Conservation (phyloP, 2,797 vertebrate species). For the Chelonia mydas region DNA sequence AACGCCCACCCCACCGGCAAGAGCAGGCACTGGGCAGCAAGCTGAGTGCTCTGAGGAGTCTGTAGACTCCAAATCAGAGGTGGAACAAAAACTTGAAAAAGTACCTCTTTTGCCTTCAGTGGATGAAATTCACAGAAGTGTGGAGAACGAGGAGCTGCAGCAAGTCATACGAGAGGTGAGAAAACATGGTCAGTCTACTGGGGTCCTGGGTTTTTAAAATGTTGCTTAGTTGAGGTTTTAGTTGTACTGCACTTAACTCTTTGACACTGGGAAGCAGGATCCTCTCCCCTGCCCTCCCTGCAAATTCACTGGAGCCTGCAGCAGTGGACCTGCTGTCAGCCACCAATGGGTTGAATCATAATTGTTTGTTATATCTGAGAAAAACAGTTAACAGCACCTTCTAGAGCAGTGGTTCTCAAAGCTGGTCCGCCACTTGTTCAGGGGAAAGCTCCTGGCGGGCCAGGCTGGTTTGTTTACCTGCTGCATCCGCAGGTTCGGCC, state of each 20-base stretch:
- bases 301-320: neutral
- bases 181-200: neutral
- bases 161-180: slow-evolving; percentile 93
- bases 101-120: slow-evolving; percentile 30
- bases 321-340: neutral
- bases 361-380: neutral
- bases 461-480: no score
- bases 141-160: slow-evolving; percentile 86
- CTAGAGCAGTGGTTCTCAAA: neutral
- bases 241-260: neutral
- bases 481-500: no score
- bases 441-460: no score
- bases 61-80: slow-evolving; percentile 46
- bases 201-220: neutral
- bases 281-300: neutral
- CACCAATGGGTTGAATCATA: neutral
- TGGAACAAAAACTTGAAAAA: slow-evolving; percentile 66
- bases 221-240: neutral
- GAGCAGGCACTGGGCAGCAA: slow-evolving; percentile 75
- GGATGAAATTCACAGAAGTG: slow-evolving; percentile 73
- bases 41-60: slow-evolving; percentile 69
- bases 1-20: slow-evolving; percentile 85
- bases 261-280: neutral
- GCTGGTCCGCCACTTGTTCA: no score
- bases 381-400: neutral